A percentile compares a stretch with the other conserved stretches of the same genome.
phyloP scores from a whole-genome alignment of 1,140 invertebrate genomes.

The Bathynomus jamesi region DNA sequence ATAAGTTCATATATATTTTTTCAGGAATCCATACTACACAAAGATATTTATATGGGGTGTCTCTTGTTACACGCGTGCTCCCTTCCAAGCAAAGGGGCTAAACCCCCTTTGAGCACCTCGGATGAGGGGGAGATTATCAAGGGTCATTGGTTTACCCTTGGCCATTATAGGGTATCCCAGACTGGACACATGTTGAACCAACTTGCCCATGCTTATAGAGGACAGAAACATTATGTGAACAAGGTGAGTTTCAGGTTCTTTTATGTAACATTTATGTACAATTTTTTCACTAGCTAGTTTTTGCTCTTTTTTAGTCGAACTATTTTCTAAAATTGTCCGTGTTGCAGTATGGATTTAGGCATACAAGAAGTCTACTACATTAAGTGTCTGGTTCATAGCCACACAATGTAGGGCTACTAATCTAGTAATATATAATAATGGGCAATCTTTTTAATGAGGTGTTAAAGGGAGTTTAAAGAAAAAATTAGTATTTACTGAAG shows the following conservation, averaged over 20 bases:
- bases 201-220: conserved; percentile 14
- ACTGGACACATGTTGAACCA: conserved; percentile 23
- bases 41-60: conserved; percentile 12
- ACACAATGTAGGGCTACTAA: too few relatives aligned
- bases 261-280: too few relatives aligned
- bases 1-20: too few relatives aligned
- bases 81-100: not conserved
- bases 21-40: conserved; percentile 16
- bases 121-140: not conserved
- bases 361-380: not conserved
- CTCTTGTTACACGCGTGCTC: conserved; percentile 15
- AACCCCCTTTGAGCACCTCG: not conserved
- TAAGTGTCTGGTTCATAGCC: too few relatives aligned
- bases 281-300: too few relatives aligned
- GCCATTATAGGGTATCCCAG: conserved; percentile 30
- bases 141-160: conserved; percentile 15
- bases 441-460: too few relatives aligned
- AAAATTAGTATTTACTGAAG: too few relatives aligned
- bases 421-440: too few relatives aligned
- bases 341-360: not conserved
- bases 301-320: too few relatives aligned
- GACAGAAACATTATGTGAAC: conserved; percentile 14
- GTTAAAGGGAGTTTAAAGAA: too few relatives aligned
- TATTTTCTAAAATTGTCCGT: too few relatives aligned
- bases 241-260: conserved; percentile 1